Evolutionary conservation across 2,888 invertebrate species (phyloP).

Genomic region (Pimpla rufipes): DNA sequence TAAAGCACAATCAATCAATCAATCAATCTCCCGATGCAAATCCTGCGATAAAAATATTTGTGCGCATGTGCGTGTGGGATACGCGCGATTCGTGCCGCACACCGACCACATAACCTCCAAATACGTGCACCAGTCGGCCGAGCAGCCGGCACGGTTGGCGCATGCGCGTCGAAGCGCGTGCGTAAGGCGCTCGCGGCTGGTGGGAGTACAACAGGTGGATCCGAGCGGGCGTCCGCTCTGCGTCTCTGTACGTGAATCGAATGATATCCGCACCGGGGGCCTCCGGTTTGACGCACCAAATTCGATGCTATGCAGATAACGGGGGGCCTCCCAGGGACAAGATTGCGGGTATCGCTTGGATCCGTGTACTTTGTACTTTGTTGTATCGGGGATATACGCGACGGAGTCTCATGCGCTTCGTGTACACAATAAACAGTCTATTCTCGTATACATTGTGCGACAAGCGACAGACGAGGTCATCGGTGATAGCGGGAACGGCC

Average conservation of each 20-base stretch:
- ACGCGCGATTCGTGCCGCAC: not conserved
- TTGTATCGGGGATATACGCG: not conserved
- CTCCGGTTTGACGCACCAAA: not conserved
- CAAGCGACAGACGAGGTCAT: slow-evolving; percentile 6
- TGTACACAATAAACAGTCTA: not conserved
- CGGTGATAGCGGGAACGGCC: not conserved
- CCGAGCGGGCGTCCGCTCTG: slow-evolving; percentile 68
- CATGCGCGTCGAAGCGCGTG: not conserved
- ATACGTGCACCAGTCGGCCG: not conserved
- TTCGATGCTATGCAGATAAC: not conserved
- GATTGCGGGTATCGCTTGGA: not conserved
- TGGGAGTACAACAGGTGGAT: slow-evolving; percentile 81
- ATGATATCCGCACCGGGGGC: not conserved
- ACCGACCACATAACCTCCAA: no score
- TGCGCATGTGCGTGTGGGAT: not conserved
- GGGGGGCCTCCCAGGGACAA: slow-evolving; percentile 22
- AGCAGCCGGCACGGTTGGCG: not conserved
- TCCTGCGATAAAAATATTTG: not conserved
- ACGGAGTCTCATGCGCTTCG: not conserved
- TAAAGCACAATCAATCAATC: no score
- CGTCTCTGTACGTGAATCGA: slow-evolving; percentile 51
- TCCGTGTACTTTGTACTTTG: slow-evolving; percentile 1
- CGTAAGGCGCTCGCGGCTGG: slow-evolving; percentile 32
- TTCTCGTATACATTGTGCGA: not conserved
- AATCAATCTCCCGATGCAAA: no score